These are phyloP conservation scores for Rhamphomyia laevipes DNA, from an alignment of 2,888 invertebrate genomes.

Conservation along the genomic window DNA sequence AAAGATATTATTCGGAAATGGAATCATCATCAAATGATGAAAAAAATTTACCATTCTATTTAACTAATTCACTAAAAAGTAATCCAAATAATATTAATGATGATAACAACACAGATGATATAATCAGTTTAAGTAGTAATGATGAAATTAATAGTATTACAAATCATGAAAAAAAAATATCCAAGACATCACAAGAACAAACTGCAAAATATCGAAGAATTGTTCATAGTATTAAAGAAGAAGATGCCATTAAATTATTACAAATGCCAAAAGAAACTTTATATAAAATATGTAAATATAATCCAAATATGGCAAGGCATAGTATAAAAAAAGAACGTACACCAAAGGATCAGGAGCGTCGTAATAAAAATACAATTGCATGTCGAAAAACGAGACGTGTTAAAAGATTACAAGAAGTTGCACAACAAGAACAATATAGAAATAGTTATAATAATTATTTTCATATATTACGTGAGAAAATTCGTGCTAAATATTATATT, in stretches of 20 bases:
- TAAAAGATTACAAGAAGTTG: conserved; percentile 2
- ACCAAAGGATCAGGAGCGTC: conserved; percentile 1
- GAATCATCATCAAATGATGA: too few relatives aligned
- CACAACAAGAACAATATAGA: background rate
- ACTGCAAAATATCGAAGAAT: too few relatives aligned
- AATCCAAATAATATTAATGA: too few relatives aligned
- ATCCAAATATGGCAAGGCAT: conserved; percentile 5
- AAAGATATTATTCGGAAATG: too few relatives aligned
- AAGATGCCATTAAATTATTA: background rate
- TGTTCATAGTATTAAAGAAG: background rate
- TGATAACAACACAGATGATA: too few relatives aligned
- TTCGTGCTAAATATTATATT: background rate
- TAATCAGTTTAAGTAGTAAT: too few relatives aligned
- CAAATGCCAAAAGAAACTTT: background rate
- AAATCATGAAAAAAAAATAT: too few relatives aligned
- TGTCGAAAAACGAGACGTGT: conserved; percentile 3
- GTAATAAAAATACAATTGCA: conserved; percentile 5
- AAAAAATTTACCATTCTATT: too few relatives aligned
- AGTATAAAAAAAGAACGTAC: conserved; percentile 2
- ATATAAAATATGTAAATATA: conserved; percentile 4
- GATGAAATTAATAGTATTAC: too few relatives aligned
- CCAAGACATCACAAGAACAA: too few relatives aligned
- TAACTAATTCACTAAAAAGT: too few relatives aligned
- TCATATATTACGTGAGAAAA: background rate
- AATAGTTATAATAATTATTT: background rate